Base-by-base conservation (phyloP, 2,888 invertebrate genomes). In the Agonopterix alstromeriana region DNA sequence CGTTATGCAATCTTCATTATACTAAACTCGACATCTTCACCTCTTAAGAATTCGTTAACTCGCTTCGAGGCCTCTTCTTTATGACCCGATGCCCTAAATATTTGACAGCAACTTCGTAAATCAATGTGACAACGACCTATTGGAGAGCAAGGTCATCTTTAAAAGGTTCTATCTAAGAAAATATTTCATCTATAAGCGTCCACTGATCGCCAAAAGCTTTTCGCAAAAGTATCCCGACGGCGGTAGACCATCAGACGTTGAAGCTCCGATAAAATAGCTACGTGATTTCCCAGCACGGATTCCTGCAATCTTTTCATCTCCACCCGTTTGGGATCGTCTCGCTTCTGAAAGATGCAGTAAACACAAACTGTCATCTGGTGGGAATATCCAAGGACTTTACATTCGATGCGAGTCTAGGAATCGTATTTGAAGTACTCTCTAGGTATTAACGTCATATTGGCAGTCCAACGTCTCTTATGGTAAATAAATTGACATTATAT, bases 291-390 rank as follows among this genome's bases (percentile, higher is more conserved):
- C 67, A 64, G 67, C 70, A 63, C 70, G 69, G 74, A 69, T 72
- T 75, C 63, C 67, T 71, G 65, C 77, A 78, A 85, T 84, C 84
- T 83, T 77, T 77, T 75, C 74, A 77, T 81, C 72, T 75, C 67
- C 65, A 54, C 27, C 27, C 27, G 27, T 27, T 27, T 7, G 27
- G 52, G 54, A 67, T 63, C 64, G 65, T 69, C 65, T 65, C 62
- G 53, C 57, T 55, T 62, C 52, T 52, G 52, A 55, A 60, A 67
- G 66, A 70, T 65, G 75, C 67, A 68, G 73, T 81, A 77, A 81
- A 76, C 76, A 70, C 72, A 58, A 70, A 73, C 72, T 77, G 75
- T 77, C 82, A 78, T 82, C 78, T 75, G 67, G 65, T 70, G 67
- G 65, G 68, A 78, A 81, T 77, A 80, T 74, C 67, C 66, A 53